Percentiles rank a stretch among this genome's conserved stretches.
Conservation (phyloP, 2,113 vertebrate species). For the Paratilapia polleni region DNA sequence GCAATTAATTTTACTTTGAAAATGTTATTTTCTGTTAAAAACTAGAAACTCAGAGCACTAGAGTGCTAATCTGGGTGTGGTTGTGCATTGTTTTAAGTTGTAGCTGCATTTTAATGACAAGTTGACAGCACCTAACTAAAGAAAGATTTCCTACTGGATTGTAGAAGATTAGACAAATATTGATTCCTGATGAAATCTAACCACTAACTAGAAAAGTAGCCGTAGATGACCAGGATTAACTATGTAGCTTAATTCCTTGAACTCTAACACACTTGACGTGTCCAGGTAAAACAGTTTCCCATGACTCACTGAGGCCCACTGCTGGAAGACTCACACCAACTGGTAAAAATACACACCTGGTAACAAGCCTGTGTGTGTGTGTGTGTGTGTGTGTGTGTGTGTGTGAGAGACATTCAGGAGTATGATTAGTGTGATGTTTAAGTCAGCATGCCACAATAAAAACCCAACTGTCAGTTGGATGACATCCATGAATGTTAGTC, state of each 20-base stretch:
- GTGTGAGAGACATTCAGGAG: not conserved
- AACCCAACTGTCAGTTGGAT: not conserved
- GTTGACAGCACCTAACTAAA: not conserved
- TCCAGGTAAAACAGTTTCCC: slow-evolving; percentile 78
- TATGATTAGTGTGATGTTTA: not conserved
- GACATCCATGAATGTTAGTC: slow-evolving; percentile 7
- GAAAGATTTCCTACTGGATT: slow-evolving; percentile 44
- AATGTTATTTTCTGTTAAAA: too few species aligned
- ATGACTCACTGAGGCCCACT: slow-evolving; percentile 76
- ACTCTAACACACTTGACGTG: slow-evolving; percentile 64
- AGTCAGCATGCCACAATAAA: not conserved
- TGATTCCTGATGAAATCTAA: slow-evolving; percentile 24
- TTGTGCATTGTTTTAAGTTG: not conserved
- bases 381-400: slow-evolving; percentile 16
- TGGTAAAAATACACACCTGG: slow-evolving; percentile 53
- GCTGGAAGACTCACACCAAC: slow-evolving; percentile 65
- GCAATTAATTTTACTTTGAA: too few species aligned
- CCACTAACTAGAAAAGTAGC: slow-evolving; percentile 39
- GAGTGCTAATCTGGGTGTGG: not conserved
- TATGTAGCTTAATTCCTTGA: not conserved
- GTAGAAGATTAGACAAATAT: not conserved
- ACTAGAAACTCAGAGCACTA: too few species aligned
- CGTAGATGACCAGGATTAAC: slow-evolving; percentile 19
- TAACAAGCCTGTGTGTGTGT: slow-evolving; percentile 19
- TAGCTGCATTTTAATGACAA: not conserved